Evolutionary conservation across 2,113 vertebrate genomes (phyloP).

Genomic region (Echinops telfairi): DNA sequence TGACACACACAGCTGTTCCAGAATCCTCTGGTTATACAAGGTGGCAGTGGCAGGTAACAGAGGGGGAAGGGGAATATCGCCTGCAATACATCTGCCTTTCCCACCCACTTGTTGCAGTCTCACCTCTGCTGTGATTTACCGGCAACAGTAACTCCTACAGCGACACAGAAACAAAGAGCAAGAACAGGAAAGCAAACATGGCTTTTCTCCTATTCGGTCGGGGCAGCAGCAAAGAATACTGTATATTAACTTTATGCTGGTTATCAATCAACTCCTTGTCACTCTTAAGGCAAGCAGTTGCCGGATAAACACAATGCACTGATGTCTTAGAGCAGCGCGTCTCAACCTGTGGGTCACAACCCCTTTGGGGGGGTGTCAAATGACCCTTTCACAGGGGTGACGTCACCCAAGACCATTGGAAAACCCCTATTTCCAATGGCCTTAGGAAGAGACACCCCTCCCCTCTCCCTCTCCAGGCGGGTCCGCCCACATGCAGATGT

Average conservation of each 20-base stretch:
- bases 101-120: not conserved
- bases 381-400: too few species aligned
- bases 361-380: too few species aligned
- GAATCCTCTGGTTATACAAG: not conserved
- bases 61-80: not conserved
- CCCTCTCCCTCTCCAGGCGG: too few species aligned
- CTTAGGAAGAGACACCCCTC: not conserved
- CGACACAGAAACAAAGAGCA: not conserved
- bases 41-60: not conserved
- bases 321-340: too few species aligned
- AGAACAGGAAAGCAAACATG: not conserved
- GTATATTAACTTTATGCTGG: not conserved
- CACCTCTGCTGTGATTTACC: not conserved
- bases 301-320: too few species aligned
- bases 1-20: not conserved
- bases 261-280: not conserved
- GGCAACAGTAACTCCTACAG: not conserved
- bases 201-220: not conserved
- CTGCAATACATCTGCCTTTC: not conserved
- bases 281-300: not conserved
- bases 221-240: not conserved
- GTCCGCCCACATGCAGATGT: not conserved
- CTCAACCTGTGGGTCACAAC: too few species aligned
- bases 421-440: too few species aligned
- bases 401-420: too few species aligned